Evolutionary conservation across 2,113 vertebrate genomes (phyloP).

Genomic region (Emydocephalus ijimae): DNA sequence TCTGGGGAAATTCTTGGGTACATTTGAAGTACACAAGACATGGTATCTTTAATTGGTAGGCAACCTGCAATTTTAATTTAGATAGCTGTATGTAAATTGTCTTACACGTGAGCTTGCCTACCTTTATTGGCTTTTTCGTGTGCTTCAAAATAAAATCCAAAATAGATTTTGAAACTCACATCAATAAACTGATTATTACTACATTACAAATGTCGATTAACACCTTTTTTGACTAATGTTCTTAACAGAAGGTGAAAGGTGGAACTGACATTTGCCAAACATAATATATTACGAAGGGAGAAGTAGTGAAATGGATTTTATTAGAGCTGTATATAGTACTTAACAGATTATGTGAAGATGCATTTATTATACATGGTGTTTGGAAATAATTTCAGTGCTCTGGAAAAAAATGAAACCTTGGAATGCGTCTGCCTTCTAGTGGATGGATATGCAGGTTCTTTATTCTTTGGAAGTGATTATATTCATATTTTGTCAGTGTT

Average conservation of each 20-base stretch:
- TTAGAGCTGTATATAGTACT: not conserved
- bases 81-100: not conserved
- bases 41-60: not conserved
- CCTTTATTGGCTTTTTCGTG: not conserved
- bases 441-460: not conserved
- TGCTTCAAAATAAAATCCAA: not conserved
- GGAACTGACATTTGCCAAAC: not conserved
- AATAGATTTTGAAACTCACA: not conserved
- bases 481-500: not conserved
- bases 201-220: constrained; percentile 14
- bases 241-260: not conserved
- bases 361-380: not conserved
- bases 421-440: not conserved
- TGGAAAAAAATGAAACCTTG: not conserved
- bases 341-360: not conserved
- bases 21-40: not conserved
- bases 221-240: not conserved
- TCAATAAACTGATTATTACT: not conserved
- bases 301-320: constrained; percentile 13
- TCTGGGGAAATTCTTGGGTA: not conserved
- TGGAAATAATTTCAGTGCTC: not conserved
- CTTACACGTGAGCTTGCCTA: not conserved
- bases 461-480: not conserved
- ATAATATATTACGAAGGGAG: not conserved
- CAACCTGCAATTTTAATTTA: not conserved